Evolutionary conservation across 2,797 vertebrate genomes (phyloP), one percentile per base, ranked within the genome.

Genomic region (Chaenodraco wilsoni): DNA sequence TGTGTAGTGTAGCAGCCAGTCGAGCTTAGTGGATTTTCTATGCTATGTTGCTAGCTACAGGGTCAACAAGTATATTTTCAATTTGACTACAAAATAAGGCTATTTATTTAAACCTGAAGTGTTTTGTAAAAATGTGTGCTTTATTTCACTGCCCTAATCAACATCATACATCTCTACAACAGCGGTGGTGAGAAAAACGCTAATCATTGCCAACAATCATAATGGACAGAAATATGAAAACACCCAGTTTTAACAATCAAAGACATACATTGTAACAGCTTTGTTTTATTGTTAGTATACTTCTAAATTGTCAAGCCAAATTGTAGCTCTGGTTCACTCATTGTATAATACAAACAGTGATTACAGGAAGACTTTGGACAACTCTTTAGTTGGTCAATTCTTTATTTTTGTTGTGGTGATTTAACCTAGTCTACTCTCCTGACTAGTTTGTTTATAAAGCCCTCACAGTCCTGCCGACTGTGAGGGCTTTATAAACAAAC

Each of bases 391-490:
- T 11, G 65, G 13, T 58, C 59, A 51, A 2, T 45, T 69, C 45
- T 74, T 78, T 27, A 23, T 37, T 3, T 66, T 33, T 54, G 57
- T 46, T 55, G 67, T 58, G 33, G 19, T 75, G 54, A 76, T 62
- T 43, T 76, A 79, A 79, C 58, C 80, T 60, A 0, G 31, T 57
- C 31, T 66, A 1, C 61, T 73, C 59, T 77, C 72, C 49, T 56
- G 54, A 69, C 76, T 71, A 37, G 58, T 55, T 72, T 73, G 69
- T 69, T 79, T 71, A 65, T 68, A 51, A 76, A 79, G 78, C 85
- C 83, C 81, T 80, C 81, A 84, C 77, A 83, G 70, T 74, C n/a
- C n/a, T n/a, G n/a, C n/a, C n/a, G n/a, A n/a, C n/a, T n/a, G n/a
- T n/a, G n/a, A n/a, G n/a, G n/a, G n/a, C n/a, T n/a, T n/a, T n/a